Evolutionary conservation across 1,140 invertebrate species (phyloP).

Genomic region (Leptestheria dahalacensis): DNA sequence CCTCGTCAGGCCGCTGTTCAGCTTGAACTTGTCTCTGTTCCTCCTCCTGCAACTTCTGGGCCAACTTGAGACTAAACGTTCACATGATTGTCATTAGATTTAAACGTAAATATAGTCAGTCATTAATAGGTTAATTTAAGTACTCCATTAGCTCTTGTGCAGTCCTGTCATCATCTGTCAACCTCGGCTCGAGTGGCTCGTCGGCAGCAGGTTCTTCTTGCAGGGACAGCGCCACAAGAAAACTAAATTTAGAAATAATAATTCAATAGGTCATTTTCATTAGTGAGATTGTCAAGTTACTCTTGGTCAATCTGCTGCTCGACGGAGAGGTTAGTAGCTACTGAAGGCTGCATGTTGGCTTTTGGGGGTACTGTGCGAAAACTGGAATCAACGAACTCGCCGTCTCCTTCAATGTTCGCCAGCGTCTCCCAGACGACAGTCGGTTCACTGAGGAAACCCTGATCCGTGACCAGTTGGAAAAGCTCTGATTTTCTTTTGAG

Average conservation of each 20-base stretch:
- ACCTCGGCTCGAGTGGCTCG: constrained; percentile 24
- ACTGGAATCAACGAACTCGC: constrained; percentile 37
- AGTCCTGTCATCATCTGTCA: constrained; percentile 21
- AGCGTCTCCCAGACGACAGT: constrained; percentile 45
- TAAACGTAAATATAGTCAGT: not conserved
- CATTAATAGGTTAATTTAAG: constrained; percentile 17
- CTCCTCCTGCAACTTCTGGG: constrained; percentile 31
- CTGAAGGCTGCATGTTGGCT: constrained; percentile 19
- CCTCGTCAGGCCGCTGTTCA: not conserved
- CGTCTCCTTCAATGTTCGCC: constrained; percentile 40
- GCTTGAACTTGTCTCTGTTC: constrained; percentile 24
- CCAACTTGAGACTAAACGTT: constrained; percentile 29
- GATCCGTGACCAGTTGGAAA: constrained; percentile 43
- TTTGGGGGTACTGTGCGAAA: constrained; percentile 29
- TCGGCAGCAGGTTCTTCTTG: constrained; percentile 31
- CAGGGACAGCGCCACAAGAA: constrained; percentile 33
- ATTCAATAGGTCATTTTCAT: not conserved
- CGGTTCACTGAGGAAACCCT: constrained; percentile 40
- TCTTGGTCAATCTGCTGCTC: constrained; percentile 39
- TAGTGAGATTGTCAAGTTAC: constrained; percentile 23
- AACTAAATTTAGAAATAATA: constrained; percentile 25
- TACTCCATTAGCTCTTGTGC: constrained; percentile 26
- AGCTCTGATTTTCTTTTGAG: constrained; percentile 33
- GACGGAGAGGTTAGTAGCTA: constrained; percentile 21
- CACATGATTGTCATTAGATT: not conserved